Base-by-base conservation (phyloP, 1,140 invertebrate species). In the Meloidogyne floridensis region DNA sequence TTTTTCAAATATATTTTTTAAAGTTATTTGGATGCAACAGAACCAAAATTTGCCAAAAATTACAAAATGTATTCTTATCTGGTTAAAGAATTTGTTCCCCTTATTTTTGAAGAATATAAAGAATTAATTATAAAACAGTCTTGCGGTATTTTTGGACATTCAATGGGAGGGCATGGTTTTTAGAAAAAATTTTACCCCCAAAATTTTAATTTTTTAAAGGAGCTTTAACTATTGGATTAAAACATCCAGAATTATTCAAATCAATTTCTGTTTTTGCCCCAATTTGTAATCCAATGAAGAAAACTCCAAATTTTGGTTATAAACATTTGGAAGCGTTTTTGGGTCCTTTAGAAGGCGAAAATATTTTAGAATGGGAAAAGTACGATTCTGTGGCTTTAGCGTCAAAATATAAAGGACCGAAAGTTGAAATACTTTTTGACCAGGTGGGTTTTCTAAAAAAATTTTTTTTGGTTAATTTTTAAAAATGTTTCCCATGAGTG, bases 51-150 rank as follows among this genome's bases (percentile, higher is more conserved):
- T 96, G 94, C 94, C 65, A 94, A 93, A 75, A 94, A 99, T 91
- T 99, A 98, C 86, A 93, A 94, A 87, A 99, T 99, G 97, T 98
- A 94, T 87, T 95, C 94, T 72, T 99, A 99, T 88, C 91, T 99
- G n/a, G 96, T 95, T 9, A 93, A 93, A 86, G 97, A 99, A 88
- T 91, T 98, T 69, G 93, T 94, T 80, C 92, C 93, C 72, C 80
- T 97, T n/a, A 92, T 98, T 47, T 93, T 93, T 85, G 90, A 91
- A 3, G 94, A 94, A 87, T 95, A 96, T 87, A 65, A 65, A n/a
- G n/a, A 65, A n/a, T 93, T 93, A 84, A 90, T 87, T 91, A 92
- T 83, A 78, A 81, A 84, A 72, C 89, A 86, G 77, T 91, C 87
- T 85, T 88, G 90, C 82, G 89, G 89, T 77, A 91, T 91, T 75